phyloP scores from a whole-genome alignment of 2,888 invertebrate species.

The Ormyrus thymus region DNA sequence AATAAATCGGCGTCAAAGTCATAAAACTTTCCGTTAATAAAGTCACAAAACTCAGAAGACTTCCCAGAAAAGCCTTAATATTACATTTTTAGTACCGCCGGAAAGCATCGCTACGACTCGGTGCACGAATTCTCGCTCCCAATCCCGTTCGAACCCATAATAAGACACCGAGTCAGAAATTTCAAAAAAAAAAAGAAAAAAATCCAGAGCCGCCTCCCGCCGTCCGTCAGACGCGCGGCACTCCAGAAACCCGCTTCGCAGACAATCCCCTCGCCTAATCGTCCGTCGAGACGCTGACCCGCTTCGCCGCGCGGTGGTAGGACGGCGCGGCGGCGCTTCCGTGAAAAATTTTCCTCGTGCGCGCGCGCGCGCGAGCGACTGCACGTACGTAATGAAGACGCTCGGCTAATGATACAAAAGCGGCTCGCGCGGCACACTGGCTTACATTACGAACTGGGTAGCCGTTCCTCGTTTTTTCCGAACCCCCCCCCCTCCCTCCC shows the following conservation, averaged over 20 bases:
- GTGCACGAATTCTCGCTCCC: too few species aligned
- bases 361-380: not conserved
- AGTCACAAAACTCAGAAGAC: too few species aligned
- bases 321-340: not conserved
- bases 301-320: not conserved
- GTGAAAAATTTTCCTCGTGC: not conserved
- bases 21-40: too few species aligned
- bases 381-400: constrained; percentile 32
- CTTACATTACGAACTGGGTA: constrained; percentile 64
- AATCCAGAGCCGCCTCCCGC: not conserved
- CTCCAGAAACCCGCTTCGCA: too few species aligned
- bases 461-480: constrained; percentile 50
- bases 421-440: constrained; percentile 62
- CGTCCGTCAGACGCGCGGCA: too few species aligned
- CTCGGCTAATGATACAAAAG: constrained; percentile 39
- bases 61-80: too few species aligned
- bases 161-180: too few species aligned
- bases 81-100: too few species aligned
- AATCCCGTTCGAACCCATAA: too few species aligned
- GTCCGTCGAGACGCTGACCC: constrained; percentile 5
- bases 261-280: constrained; percentile 1
- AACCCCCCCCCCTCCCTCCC: not conserved
- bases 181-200: not conserved
- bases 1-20: too few species aligned
- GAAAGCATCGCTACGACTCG: too few species aligned